These are phyloP conservation scores for Trinectes maculatus DNA, from an alignment of 2,113 vertebrate genomes.

Conservation along the genomic window DNA sequence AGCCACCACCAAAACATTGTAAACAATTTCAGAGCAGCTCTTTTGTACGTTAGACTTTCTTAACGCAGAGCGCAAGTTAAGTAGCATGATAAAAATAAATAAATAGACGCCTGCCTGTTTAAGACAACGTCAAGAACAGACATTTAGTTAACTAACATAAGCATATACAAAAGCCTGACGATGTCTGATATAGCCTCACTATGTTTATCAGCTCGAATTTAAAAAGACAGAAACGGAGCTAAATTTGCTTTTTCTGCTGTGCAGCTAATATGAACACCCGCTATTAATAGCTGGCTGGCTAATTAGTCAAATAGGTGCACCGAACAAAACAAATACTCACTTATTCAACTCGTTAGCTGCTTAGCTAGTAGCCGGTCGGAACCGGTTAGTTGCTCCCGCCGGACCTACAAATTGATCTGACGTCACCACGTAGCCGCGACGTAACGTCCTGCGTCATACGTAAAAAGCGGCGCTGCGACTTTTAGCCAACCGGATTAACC, in stretches of 20 bases:
- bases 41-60: too few relatives aligned
- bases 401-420: conserved; percentile 22
- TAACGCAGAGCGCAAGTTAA: too few relatives aligned
- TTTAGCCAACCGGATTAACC: conserved; percentile 43
- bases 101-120: too few relatives aligned
- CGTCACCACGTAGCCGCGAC: not conserved
- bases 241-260: not conserved
- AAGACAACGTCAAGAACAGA: too few relatives aligned
- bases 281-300: fast-evolving
- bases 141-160: too few relatives aligned
- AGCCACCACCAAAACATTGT: too few relatives aligned
- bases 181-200: too few relatives aligned
- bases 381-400: conserved; percentile 35
- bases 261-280: not conserved
- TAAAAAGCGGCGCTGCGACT: not conserved
- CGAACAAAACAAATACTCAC: not conserved
- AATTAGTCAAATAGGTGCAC: not conserved
- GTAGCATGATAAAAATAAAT: too few relatives aligned
- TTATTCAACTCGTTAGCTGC: not conserved
- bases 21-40: too few relatives aligned
- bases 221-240: too few relatives aligned
- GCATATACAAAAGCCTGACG: not conserved
- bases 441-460: not conserved
- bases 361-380: not conserved
- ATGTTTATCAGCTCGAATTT: not conserved